Evolutionary conservation across 2,113 vertebrate genomes (phyloP).

Genomic region (Apteryx mantelli): DNA sequence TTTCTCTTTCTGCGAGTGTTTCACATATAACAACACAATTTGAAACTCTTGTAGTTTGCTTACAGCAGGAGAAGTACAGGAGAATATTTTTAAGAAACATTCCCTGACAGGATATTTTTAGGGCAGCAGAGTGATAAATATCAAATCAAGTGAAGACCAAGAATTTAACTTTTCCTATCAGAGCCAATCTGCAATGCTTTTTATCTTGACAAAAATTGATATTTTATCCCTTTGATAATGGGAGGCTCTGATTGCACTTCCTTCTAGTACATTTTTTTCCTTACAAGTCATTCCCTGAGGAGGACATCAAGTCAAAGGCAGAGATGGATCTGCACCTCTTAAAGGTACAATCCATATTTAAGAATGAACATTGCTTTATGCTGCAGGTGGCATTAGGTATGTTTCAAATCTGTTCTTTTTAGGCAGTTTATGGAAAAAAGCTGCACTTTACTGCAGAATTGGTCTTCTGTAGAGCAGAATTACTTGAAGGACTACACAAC

Average conservation of each 20-base stretch:
- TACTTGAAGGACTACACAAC: background rate
- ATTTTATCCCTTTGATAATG: slow-evolving; percentile 75
- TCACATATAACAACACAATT: background rate
- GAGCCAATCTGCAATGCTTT: slow-evolving; percentile 66
- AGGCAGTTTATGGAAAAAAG: background rate
- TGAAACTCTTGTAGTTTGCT: slow-evolving; percentile 42
- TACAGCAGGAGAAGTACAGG: slow-evolving; percentile 40
- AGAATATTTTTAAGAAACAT: slow-evolving; percentile 31
- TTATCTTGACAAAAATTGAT: slow-evolving; percentile 75
- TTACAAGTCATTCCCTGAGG: slow-evolving; percentile 41
- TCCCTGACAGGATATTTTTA: slow-evolving; percentile 62
- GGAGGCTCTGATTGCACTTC: slow-evolving; percentile 64
- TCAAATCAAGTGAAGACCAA: slow-evolving; percentile 71
- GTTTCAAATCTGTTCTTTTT: background rate
- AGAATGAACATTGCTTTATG: slow-evolving; percentile 17
- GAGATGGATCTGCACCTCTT: slow-evolving; percentile 20
- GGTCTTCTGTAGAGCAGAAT: background rate
- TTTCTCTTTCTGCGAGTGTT: background rate
- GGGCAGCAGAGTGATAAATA: slow-evolving; percentile 72
- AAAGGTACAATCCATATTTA: slow-evolving; percentile 6
- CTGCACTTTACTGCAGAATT: background rate
- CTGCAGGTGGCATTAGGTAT: background rate
- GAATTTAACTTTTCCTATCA: slow-evolving; percentile 76
- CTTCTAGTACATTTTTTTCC: slow-evolving; percentile 64
- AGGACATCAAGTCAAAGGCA: slow-evolving; percentile 55